Evolutionary conservation across 2,888 invertebrate genomes (phyloP), one percentile per base, ranked within the genome.

Genomic region (Girardia tigrina): DNA sequence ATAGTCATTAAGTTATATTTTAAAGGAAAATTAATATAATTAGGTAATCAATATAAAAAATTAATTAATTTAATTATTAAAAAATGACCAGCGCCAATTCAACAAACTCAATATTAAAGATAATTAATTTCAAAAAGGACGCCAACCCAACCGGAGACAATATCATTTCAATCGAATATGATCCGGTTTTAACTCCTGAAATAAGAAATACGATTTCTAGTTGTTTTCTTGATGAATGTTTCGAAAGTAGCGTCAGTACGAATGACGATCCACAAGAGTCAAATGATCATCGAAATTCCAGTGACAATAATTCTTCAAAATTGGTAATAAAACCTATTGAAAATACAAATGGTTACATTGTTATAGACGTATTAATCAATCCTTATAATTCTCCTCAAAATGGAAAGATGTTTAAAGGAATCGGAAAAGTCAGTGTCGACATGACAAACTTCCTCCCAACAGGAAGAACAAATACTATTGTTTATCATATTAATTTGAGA

Each of bases 301-400:
- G 56, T 56, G 56, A n/a, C 23, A 56, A 56, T n/a, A 56, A 56
- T 56, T 56, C 56, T 20, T 56, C 56, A 20, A 56, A 56, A 56
- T 2, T 12, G 6, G 20, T 56, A n/a, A 56, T 56, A 20, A n/a
- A n/a, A n/a, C 56, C 56, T 6, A 56, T n/a, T 56, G 6, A 4
- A 56, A 56, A n/a, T 4, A 23, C n/a, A 6, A 8, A 36, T 12
- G n/a, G 56, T 2, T 56, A 4, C 2, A 23, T 56, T n/a, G 23
- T 2, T 56, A 56, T 56, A 8, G n/a, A 56, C 23, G 23, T 56
- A 20, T 20, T 56, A 4, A 20, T 56, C 6, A 56, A n/a, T 6
- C n/a, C 56, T 2, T 56, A 56, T 56, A 56, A 8, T 20, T n/a
- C 56, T 8, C 56, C 56, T 6, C 6, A 56, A n/a, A 56, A 4